Evolutionary conservation across 2,888 invertebrate species (phyloP), one percentile per base, ranked within the genome.

Genomic region (Drosophila greeni): DNA sequence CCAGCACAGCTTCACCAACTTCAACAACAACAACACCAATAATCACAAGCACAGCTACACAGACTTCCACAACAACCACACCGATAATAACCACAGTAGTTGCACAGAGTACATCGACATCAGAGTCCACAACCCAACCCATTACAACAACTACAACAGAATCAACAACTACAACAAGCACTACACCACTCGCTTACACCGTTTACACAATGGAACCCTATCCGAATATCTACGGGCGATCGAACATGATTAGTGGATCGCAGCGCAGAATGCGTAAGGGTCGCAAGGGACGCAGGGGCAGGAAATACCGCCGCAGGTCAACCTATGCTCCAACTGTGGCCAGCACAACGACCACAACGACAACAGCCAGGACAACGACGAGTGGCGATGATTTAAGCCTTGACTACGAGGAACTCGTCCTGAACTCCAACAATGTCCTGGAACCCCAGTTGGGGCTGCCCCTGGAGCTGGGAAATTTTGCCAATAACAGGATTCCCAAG

Each of bases 361-460:
- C 58, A 12, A 42, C 54, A 37, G 51, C 51, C 49, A 52, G 69
- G 26, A 6, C 64, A 9, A 56, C 68, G 14, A 7, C 43, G 0
- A 62, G 37, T 24, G 16, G n/a, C 0, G 51, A 24, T 12, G 14
- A 18, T 18, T 6, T n/a, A 40, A 56, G 60, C 52, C 55, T 62
- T 26, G 69, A 70, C 14, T 62, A 70, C 37, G 69, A 70, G 3
- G 54, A 67, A 9, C 31, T 62, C 9, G 59, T 51, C 12, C 11
- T 49, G 5, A 54, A 53, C 5, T 47, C 55, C 12, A 72, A 72
- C 39, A 65, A 52, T 11, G 54, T 58, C 1, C 6, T 82, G 37
- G 81, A 82, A 24, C 81, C 84, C 3, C 18, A 74, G 53, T 70
- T 77, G 14, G 74, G 40, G 12, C n/a, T 73, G 54, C 75, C 83